Conservation (phyloP, 2,797 vertebrate species). For the Linurgus olivaceus region DNA sequence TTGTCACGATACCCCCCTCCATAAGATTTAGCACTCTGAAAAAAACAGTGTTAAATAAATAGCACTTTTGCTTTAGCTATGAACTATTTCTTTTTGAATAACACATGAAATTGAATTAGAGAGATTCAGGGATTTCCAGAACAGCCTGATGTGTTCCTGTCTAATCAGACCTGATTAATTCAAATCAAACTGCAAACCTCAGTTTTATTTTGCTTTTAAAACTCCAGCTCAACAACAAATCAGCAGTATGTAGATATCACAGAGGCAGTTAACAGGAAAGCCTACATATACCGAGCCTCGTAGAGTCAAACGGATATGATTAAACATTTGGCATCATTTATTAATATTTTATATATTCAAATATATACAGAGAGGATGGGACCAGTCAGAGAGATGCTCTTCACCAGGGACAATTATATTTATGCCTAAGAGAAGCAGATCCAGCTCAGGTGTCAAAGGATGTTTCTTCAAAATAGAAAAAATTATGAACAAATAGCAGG, state of each 20-base stretch:
- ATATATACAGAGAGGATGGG: slow-evolving; percentile 37
- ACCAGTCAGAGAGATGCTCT: neutral
- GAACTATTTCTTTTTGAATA: neutral
- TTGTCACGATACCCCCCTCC: neutral
- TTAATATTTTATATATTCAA: slow-evolving; percentile 62
- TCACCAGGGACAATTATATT: slow-evolving; percentile 19
- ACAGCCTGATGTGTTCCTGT: neutral
- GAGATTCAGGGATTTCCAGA: slow-evolving; percentile 12
- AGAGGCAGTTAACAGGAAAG: slow-evolving; percentile 15
- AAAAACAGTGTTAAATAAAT: slow-evolving; percentile 13
- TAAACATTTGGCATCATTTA: slow-evolving; percentile 50
- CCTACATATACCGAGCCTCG: neutral
- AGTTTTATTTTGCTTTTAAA: slow-evolving; percentile 54
- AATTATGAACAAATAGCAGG: slow-evolving; percentile 22
- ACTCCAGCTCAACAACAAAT: slow-evolving; percentile 38
- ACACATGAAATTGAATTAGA: slow-evolving; percentile 9
- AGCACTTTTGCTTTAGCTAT: neutral
- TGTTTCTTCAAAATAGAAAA: slow-evolving; percentile 22
- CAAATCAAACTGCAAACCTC: slow-evolving; percentile 28
- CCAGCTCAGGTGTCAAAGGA: slow-evolving; percentile 18
- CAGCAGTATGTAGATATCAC: slow-evolving; percentile 27
- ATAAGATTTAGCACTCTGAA: neutral
- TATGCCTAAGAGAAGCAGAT: slow-evolving; percentile 6
- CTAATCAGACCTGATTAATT: slow-evolving; percentile 37
- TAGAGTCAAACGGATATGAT: slow-evolving; percentile 31